Evolutionary conservation across 2,797 vertebrate species (phyloP).

Genomic region (Gambelia wislizenii): DNA sequence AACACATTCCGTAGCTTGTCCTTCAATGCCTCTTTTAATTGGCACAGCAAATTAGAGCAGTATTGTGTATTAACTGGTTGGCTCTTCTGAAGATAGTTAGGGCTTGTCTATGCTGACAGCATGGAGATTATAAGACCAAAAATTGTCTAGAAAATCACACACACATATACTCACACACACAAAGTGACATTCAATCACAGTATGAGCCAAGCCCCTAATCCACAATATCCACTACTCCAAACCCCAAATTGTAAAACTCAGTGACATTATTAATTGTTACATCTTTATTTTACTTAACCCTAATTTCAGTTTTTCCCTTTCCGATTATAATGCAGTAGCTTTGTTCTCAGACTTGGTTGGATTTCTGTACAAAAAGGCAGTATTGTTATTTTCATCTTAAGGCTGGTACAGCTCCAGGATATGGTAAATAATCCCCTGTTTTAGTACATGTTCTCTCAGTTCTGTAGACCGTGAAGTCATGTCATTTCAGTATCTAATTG

Average conservation of each 20-base stretch:
- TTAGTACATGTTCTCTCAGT: not conserved
- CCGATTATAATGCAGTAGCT: not conserved
- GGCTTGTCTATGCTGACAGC: too few relatives aligned
- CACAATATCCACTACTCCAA: not conserved
- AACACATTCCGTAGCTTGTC: too few relatives aligned
- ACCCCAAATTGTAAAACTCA: not conserved
- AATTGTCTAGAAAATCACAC: too few relatives aligned
- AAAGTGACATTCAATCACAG: too few relatives aligned
- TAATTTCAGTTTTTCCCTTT: not conserved
- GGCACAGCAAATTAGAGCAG: too few relatives aligned
- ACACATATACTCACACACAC: too few relatives aligned
- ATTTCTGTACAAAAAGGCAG: not conserved
- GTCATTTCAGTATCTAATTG: conserved; percentile 4
- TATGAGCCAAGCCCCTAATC: not conserved
- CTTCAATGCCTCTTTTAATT: too few relatives aligned
- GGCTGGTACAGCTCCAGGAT: not conserved
- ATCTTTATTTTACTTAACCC: not conserved
- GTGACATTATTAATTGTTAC: not conserved
- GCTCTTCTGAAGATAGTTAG: too few relatives aligned
- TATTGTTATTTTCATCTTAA: conserved; percentile 9
- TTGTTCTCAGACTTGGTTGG: not conserved
- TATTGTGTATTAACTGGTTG: too few relatives aligned
- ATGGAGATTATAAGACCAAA: too few relatives aligned
- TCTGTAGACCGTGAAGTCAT: conserved; percentile 4
- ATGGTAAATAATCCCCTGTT: not conserved